Conservation (phyloP, 2,888 invertebrate genomes). For the Pammene fasciana region DNA sequence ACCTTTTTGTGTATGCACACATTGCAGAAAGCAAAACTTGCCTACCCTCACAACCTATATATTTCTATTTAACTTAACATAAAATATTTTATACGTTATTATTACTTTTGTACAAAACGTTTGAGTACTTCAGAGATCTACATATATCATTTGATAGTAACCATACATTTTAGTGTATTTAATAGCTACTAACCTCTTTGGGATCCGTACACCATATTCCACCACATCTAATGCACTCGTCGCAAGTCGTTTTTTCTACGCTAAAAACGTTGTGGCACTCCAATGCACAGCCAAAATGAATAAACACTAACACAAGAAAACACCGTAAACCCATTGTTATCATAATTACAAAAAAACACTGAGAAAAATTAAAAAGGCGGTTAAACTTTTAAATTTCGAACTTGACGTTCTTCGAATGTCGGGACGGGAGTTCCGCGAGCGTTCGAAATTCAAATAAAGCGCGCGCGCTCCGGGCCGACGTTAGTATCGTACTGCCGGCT, state of each 20-base stretch:
- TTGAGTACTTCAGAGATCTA: too few relatives aligned
- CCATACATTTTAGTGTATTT: neutral
- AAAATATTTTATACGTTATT: too few relatives aligned
- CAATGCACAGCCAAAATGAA: constrained; percentile 60
- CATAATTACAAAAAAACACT: constrained; percentile 9
- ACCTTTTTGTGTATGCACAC: too few relatives aligned
- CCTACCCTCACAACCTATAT: too few relatives aligned
- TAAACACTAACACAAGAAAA: constrained; percentile 62
- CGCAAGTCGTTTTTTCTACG: constrained; percentile 56
- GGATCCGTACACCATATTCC: constrained; percentile 66
- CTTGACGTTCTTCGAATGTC: constrained; percentile 14
- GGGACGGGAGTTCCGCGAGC: constrained; percentile 39
- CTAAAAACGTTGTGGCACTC: constrained; percentile 50
- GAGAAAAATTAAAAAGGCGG: neutral
- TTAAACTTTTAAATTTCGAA: constrained; percentile 20
- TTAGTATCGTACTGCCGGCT: constrained; percentile 55
- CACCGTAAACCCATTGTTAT: constrained; percentile 63
- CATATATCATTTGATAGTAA: too few relatives aligned
- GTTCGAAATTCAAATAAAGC: constrained; percentile 62
- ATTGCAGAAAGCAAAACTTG: too few relatives aligned
- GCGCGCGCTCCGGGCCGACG: constrained; percentile 56
- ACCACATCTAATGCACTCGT: constrained; percentile 70
- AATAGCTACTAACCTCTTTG: constrained; percentile 47
- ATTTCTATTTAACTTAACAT: too few relatives aligned
- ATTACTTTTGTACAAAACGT: too few relatives aligned